A percentile compares a stretch with the other conserved stretches of the same genome.
Evolutionary conservation across 2,797 vertebrate species (phyloP).

Genomic region (Acanthurus lineatus): DNA sequence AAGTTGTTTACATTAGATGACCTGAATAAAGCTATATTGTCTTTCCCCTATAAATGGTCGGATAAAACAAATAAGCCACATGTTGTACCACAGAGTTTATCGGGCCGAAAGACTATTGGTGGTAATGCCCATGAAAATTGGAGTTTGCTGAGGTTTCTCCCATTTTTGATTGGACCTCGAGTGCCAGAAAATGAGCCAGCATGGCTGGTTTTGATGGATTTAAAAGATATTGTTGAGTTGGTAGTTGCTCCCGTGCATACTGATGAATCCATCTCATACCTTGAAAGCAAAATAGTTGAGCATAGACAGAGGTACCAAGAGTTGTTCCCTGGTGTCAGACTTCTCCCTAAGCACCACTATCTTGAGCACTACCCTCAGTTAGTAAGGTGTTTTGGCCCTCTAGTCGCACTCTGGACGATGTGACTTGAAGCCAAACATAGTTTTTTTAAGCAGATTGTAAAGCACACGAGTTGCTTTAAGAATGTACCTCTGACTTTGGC

Average conservation of each 20-base stretch:
- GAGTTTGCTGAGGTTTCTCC: background rate
- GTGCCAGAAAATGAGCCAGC: background rate
- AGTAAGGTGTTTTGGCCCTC: constrained; percentile 34
- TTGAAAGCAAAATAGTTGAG: background rate
- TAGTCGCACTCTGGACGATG: background rate
- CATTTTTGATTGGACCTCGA: background rate
- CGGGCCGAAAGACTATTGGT: background rate
- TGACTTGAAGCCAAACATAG: constrained; percentile 32
- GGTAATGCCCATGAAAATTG: background rate
- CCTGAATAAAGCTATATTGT: background rate
- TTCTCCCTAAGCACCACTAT: constrained; percentile 27
- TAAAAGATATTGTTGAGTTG: no score
- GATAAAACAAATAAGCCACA: background rate
- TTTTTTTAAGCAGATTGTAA: constrained; percentile 35
- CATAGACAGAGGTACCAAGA: no score
- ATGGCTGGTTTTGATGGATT: no score
- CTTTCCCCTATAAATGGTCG: background rate
- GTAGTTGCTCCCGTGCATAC: no score
- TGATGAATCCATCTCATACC: no score
- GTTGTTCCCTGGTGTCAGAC: no score
- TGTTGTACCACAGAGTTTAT: background rate
- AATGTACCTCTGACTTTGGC: constrained; percentile 29
- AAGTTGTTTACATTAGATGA: background rate
- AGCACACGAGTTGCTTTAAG: constrained; percentile 27
- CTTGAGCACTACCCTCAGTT: constrained; percentile 44